Conservation (phyloP, 1,140 invertebrate genomes). For the Saccostrea glomerata region DNA sequence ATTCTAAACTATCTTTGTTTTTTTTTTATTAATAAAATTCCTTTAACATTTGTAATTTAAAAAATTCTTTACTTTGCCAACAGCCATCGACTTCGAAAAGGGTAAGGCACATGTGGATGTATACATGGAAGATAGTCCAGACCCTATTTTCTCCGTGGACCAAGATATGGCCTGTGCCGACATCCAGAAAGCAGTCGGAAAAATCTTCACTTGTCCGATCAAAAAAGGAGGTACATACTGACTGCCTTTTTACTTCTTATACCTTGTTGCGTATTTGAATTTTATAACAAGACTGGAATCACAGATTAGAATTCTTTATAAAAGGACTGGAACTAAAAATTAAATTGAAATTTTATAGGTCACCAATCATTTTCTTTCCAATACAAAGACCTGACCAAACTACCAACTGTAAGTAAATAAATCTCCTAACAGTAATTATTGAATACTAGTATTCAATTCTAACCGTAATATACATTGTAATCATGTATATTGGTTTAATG, state of each 20-base stretch:
- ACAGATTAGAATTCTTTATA: not conserved
- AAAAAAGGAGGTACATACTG: conserved; percentile 7
- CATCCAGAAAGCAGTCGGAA: not conserved
- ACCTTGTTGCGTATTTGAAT: not conserved
- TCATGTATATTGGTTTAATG: not conserved
- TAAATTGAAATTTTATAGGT: not conserved
- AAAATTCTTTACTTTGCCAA: not conserved
- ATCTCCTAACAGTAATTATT: not conserved
- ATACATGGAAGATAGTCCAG: not conserved
- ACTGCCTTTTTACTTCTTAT: not conserved
- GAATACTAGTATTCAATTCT: not conserved
- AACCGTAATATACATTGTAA: not conserved
- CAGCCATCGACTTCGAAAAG: not conserved
- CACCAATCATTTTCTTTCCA: not conserved
- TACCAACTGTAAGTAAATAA: not conserved
- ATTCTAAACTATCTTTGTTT: not conserved
- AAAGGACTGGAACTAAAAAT: not conserved
- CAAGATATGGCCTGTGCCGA: not conserved
- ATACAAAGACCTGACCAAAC: not conserved
- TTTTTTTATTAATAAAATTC: not conserved
- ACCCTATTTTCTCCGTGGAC: conserved; percentile 13
- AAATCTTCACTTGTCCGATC: not conserved
- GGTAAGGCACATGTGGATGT: not conserved
- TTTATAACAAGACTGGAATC: not conserved
- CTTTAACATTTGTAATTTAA: not conserved